Base-by-base conservation (phyloP, 2,797 vertebrate species). In the Lepilemur ruficaudatus region DNA sequence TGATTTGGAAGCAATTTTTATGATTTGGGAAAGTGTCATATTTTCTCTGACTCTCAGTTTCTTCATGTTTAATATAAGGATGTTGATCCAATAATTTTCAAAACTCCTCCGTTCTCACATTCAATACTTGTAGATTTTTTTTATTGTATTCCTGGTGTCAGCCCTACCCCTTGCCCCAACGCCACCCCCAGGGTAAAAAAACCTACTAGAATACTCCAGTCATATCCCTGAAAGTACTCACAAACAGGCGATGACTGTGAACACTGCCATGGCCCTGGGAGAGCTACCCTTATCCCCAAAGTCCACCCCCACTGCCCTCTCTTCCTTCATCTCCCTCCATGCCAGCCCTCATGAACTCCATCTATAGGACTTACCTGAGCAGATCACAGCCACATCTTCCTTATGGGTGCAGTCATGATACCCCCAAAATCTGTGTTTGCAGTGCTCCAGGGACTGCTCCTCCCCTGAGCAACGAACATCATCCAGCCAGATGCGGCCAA, bases 401-500 rank as follows among this genome's bases (percentile, higher is more conserved):
- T 14, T n/a, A 30, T 98, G 98, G 43, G 89, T 96, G 30, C 98
- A 98, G 90, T 98, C 88, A 0, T 98, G 92, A 52, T 67, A 35
- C 0, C 97, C 95, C 98, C 98, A 98, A 8, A 72, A 0, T 0
- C 97, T 86, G 76, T 97, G 98, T 1, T 4, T 17, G 4, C 98
- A 98, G 17, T 96, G n/a, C 30, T 86, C 70, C 69, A 98, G 76
- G 41, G 97, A 97, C 18, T 1, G 0, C 61, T 98, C 98, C 2
- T 75, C 5, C 38, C 98, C 98, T 0, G 10, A 85, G n/a, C 98
- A 98, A 46, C 0, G 35, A 23, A 98, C 95, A 0, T 98, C 95
- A 12, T 98, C 98, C 79, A 98, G 91, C 98, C 98, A 98, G 90
- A 98, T 97, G n/a, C 0, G 93, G 25, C 98, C 98, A 0, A 1